Evolutionary conservation across 2,797 vertebrate species (phyloP), one percentile per base, ranked within the genome.

Genomic region (Manis javanica): DNA sequence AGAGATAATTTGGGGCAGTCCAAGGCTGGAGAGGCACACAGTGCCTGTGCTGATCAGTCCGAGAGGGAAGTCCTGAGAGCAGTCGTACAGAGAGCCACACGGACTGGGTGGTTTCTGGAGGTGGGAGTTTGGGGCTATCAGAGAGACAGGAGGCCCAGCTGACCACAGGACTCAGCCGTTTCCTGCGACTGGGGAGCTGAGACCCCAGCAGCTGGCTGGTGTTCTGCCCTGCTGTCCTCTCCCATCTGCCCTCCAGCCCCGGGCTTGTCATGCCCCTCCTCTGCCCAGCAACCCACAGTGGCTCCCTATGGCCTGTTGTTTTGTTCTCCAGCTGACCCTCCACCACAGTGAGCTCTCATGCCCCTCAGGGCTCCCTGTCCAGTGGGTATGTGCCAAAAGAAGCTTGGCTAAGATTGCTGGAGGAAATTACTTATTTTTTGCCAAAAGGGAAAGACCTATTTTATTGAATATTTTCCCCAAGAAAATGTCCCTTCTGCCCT

Each of bases 401-500:
- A 57, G 39, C 77, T 71, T 37, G 51, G 64, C 94, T 68, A 3
- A 66, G 71, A 9, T n/a, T 42, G 46, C 39, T 53, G 23, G 49
- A 72, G 71, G 69, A 93, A 94, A 74, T 59, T 14, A 68, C n/a
- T 74, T 79, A 61, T 51, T 29, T 91, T 88, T 75, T 55, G 64
- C 72, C 34, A 6, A 88, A 31, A 89, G 19, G 68, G 64, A 91
- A 84, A 89, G 69, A 89, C 8, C 37, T 64, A 46, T 39, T 75
- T 82, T 75, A 61, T 82, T 34, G 63, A 81, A 51, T 37, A 42
- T 23, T 16, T 13, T 31, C 72, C 14, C 15, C 71, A 90, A 57
- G 74, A 59, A 79, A 77, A 53, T 13, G 18, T 59, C 61, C 18
- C 79, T 69, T 39, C 53, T 21, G 37, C 49, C 49, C 55, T 81